Conservation (phyloP, 2,888 invertebrate genomes). For the Eudasyphora cyanicolor region DNA sequence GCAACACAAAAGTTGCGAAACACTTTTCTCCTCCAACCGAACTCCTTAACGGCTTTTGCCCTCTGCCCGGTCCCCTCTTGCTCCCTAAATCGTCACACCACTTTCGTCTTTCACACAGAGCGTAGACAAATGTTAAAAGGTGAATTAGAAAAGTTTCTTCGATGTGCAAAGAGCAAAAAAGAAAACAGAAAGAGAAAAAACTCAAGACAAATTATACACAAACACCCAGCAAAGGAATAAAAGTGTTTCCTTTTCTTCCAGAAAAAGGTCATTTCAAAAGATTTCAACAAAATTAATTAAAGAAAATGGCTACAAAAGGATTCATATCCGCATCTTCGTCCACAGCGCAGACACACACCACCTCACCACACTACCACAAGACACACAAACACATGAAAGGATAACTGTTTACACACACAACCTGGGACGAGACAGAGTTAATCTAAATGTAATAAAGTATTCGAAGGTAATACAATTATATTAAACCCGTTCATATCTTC, state of each 20-base stretch:
- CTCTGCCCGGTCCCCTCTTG: not conserved
- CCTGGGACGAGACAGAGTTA: not conserved
- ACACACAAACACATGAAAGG: not conserved
- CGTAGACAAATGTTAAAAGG: constrained; percentile 35
- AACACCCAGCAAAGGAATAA: not conserved
- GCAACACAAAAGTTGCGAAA: constrained; percentile 29
- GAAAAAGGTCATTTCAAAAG: constrained; percentile 40
- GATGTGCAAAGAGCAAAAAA: constrained; percentile 14
- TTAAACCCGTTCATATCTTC: no score
- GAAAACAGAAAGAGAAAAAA: no score
- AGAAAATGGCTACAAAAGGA: constrained; percentile 30
- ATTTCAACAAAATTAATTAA: constrained; percentile 56
- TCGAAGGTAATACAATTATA: constrained; percentile 17
- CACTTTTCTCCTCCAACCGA: not conserved
- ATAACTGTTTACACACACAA: not conserved
- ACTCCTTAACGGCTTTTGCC: not conserved
- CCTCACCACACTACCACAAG: no score
- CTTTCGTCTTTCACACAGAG: not conserved
- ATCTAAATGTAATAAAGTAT: constrained; percentile 17
- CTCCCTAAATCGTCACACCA: not conserved
- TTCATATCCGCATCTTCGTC: constrained; percentile 26
- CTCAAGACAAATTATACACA: no score
- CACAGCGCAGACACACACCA: not conserved
- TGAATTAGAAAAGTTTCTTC: constrained; percentile 50
- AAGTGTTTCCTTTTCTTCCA: constrained; percentile 31